A percentile compares a stretch with the other conserved stretches of the same genome.
Evolutionary conservation across 1,140 invertebrate species (phyloP).

Genomic region (Lithobius niger): DNA sequence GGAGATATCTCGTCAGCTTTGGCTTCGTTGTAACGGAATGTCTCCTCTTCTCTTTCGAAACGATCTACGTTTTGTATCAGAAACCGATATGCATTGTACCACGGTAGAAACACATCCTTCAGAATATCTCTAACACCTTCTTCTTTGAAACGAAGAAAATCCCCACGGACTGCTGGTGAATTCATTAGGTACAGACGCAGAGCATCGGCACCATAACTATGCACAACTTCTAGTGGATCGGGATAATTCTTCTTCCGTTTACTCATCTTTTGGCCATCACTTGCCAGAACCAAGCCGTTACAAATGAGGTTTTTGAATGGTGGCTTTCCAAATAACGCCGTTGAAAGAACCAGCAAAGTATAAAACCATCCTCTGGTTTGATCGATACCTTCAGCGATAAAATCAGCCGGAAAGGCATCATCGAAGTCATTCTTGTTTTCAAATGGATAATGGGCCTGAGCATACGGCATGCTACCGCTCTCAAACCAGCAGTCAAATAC

Average conservation of each 20-base stretch:
- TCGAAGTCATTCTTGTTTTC: conserved; percentile 85
- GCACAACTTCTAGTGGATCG: conserved; percentile 80
- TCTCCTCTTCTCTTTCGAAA: conserved; percentile 48
- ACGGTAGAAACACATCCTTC: conserved; percentile 96
- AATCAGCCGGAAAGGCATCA: conserved; percentile 94
- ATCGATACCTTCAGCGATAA: conserved; percentile 98
- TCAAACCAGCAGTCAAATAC: conserved; percentile 99
- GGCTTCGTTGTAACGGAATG: conserved; percentile 34
- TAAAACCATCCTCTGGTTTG: conserved; percentile 99
- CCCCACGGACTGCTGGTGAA: conserved; percentile 93
- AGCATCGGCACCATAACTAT: conserved; percentile 94
- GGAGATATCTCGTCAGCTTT: conserved; percentile 21
- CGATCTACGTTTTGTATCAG: conserved; percentile 83
- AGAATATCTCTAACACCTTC: conserved; percentile 91
- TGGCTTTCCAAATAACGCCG: conserved; percentile 87
- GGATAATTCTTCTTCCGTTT: conserved; percentile 99
- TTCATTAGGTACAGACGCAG: conserved; percentile 88
- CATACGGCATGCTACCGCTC: conserved; percentile 98
- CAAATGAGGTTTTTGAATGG: conserved; percentile 97
- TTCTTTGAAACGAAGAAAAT: conserved; percentile 93
- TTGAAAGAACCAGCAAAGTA: conserved; percentile 89
- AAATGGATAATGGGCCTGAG: conserved; percentile 93
- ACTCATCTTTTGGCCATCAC: conserved; percentile 98
- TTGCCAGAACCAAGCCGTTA: conserved; percentile 85
- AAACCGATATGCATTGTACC: conserved; percentile 97